Base-by-base conservation (phyloP, 2,113 vertebrate genomes). In the Cheilinus undulatus region DNA sequence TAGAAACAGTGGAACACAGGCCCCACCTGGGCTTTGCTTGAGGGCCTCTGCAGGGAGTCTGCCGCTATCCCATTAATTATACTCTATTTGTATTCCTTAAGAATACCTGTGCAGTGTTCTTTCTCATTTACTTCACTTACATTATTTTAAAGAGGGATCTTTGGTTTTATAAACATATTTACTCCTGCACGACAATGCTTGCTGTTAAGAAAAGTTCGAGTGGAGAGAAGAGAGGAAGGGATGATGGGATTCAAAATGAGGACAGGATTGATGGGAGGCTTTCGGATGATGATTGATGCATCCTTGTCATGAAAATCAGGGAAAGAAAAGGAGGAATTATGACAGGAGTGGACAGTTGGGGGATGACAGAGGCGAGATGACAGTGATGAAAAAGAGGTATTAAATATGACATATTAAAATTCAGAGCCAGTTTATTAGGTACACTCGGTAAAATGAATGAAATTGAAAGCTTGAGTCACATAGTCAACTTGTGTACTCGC, bases 31-130 rank as follows among this genome's bases (percentile, higher is more conserved):
- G 14, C 24, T 54, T 40, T 56, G 15, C 30, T 24, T 42, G 0
- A 59, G 56, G 26, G 48, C 2, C 49, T 32, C 65, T 22, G 26
- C 34, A 76, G 62, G 32, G 14, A 70, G 14, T 43, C 30, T 59
- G 24, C 59, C 49, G 26, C 20, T 5, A 56, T 72, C 14, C 10
- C 13, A 45, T 57, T 38, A 46, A 76, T n/a, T 52, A 43, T 23
- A 27, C 15, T 34, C 32, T 38, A 12, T 46, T 48, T 64, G 30
- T 32, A 26, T 69, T 65, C 67, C 46, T 59, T 40, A 6, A 5
- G 3, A 62, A 54, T 56, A 62, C 7, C 28, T 46, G 24, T 17
- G 14, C 30, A 3, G 0, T 14, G 15, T 9, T 30, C 9, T 30
- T 48, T 46, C 23, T 32, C 2, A 52, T 20, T 36, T 10, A n/a